phyloP scores from a whole-genome alignment of 2,888 invertebrate genomes.

The Melanostoma mellinum region DNA sequence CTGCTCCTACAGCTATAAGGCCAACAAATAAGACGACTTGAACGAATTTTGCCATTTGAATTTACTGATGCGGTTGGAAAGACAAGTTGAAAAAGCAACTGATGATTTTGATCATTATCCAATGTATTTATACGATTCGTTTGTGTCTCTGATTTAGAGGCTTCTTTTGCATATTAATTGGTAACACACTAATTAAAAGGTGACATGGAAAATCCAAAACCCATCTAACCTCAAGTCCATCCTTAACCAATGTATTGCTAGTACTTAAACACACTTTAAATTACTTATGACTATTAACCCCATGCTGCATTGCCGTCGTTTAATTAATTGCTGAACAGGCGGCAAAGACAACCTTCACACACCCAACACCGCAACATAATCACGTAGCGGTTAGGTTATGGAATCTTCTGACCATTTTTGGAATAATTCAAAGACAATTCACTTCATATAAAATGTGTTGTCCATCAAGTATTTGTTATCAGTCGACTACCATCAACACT shows the following conservation, averaged over 20 bases:
- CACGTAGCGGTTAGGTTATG: constrained; percentile 55
- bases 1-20: constrained; percentile 35
- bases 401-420: constrained; percentile 43
- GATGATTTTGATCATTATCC: neutral
- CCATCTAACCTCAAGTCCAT: constrained; percentile 54
- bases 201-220: constrained; percentile 39
- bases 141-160: neutral
- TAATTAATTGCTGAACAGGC: constrained; percentile 26
- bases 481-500: constrained; percentile 50
- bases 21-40: constrained; percentile 22
- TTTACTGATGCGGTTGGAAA: neutral
- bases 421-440: constrained; percentile 34
- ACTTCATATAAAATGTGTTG: constrained; percentile 61
- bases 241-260: constrained; percentile 7
- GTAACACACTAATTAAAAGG: constrained; percentile 1
- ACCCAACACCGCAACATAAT: constrained; percentile 33
- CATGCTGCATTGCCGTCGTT: too few relatives aligned
- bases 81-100: constrained; percentile 2
- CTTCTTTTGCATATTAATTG: constrained; percentile 10
- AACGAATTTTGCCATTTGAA: constrained; percentile 46
- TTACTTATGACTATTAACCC: constrained; percentile 20
- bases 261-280: constrained; percentile 28
- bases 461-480: constrained; percentile 45
- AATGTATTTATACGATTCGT: constrained; percentile 45
- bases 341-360: constrained; percentile 47